phyloP scores from a whole-genome alignment of 2,113 vertebrate genomes.

The Podarcis muralis region DNA sequence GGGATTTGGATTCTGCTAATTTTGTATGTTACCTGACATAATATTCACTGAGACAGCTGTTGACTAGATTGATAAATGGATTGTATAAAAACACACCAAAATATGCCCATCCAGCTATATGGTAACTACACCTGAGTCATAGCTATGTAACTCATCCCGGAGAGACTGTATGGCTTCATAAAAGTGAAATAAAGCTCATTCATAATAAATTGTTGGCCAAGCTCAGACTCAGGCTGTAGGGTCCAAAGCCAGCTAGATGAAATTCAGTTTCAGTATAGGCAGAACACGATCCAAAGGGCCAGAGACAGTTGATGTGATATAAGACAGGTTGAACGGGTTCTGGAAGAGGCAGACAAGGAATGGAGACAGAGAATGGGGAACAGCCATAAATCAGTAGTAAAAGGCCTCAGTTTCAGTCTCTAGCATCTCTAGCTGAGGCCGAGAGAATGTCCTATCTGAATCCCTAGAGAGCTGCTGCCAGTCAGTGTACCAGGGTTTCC shows the following conservation, averaged over 20 bases:
- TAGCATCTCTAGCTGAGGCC: too few relatives aligned
- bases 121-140: background rate
- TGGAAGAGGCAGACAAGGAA: background rate
- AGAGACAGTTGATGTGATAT: background rate
- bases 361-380: background rate
- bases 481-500: too few relatives aligned
- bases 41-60: too few relatives aligned
- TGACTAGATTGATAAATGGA: too few relatives aligned
- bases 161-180: background rate
- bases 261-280: background rate
- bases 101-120: too few relatives aligned
- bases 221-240: background rate
- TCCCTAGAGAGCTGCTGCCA: too few relatives aligned
- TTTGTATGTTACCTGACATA: too few relatives aligned
- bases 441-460: too few relatives aligned
- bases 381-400: background rate
- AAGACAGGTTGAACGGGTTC: background rate
- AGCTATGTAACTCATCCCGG: background rate
- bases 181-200: background rate
- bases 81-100: too few relatives aligned
- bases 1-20: too few relatives aligned
- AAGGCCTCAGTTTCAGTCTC: too few relatives aligned
- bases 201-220: background rate
- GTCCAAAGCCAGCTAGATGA: too few relatives aligned
- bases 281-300: background rate